Percentiles rank a stretch among this genome's conserved stretches.
phyloP scores from a whole-genome alignment of 2,888 invertebrate species.

The Orgyia antiqua region DNA sequence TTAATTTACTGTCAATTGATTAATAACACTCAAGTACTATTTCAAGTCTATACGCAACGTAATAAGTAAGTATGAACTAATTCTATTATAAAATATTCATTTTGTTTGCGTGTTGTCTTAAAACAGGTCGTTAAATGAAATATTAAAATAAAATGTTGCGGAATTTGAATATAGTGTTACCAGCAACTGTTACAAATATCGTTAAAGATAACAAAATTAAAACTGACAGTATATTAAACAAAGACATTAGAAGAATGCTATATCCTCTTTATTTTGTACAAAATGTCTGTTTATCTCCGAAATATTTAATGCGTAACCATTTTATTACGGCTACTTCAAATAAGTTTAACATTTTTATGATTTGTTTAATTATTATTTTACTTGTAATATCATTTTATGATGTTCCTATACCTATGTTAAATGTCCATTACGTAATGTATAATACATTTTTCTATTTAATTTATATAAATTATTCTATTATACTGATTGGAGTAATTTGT shows the following conservation, averaged over 20 bases:
- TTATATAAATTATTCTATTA: neutral
- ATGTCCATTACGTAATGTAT: neutral
- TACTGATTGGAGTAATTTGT: neutral
- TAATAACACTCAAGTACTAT: no score
- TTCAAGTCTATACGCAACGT: no score
- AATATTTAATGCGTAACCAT: neutral
- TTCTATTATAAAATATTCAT: no score
- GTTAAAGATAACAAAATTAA: neutral
- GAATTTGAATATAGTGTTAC: no score
- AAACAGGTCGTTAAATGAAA: no score
- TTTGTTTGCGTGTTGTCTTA: no score
- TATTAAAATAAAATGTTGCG: no score
- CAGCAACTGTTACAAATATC: no score
- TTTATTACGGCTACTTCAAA: neutral
- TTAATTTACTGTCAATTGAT: no score
- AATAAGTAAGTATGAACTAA: no score
- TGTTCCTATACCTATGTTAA: neutral
- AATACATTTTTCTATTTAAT: neutral
- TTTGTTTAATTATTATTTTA: neutral
- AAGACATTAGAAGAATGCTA: neutral
- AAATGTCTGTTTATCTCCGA: neutral
- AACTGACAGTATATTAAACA: neutral
- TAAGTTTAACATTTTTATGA: neutral
- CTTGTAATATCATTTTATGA: neutral
- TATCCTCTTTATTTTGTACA: neutral